Evolutionary conservation across 2,888 invertebrate genomes (phyloP).

Genomic region (Plebejus anna): DNA sequence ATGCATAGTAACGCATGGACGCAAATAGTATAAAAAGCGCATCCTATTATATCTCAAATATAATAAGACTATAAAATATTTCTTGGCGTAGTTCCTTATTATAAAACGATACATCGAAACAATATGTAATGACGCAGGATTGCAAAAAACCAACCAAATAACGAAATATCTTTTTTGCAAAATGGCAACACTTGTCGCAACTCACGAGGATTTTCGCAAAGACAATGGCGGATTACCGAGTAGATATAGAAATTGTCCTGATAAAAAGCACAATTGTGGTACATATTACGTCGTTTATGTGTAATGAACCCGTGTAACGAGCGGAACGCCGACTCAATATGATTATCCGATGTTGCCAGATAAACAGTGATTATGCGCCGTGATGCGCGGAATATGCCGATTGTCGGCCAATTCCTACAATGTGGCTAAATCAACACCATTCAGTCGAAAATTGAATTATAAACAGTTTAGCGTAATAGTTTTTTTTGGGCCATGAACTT

Average conservation of each 20-base stretch:
- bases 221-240: conserved; percentile 8
- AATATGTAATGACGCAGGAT: not conserved
- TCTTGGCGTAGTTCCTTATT: not conserved
- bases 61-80: not conserved
- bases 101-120: not conserved
- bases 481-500: not conserved
- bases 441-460: conserved; percentile 19
- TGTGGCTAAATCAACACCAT: conserved; percentile 24
- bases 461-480: not conserved
- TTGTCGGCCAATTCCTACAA: not conserved
- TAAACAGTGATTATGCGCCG: conserved; percentile 41
- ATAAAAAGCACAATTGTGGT: conserved; percentile 29
- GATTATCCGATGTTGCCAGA: conserved; percentile 34
- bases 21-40: too few relatives aligned
- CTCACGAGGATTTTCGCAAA: conserved; percentile 11
- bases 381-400: conserved; percentile 36
- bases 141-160: not conserved
- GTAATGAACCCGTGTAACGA: conserved; percentile 41
- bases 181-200: not conserved
- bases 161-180: not conserved
- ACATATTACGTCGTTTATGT: conserved; percentile 35
- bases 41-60: too few relatives aligned
- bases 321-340: conserved; percentile 41
- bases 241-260: conserved; percentile 26
- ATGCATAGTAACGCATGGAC: too few relatives aligned